Conservation (phyloP, 1,140 invertebrate genomes). For the Parasteatoda tepidariorum region DNA sequence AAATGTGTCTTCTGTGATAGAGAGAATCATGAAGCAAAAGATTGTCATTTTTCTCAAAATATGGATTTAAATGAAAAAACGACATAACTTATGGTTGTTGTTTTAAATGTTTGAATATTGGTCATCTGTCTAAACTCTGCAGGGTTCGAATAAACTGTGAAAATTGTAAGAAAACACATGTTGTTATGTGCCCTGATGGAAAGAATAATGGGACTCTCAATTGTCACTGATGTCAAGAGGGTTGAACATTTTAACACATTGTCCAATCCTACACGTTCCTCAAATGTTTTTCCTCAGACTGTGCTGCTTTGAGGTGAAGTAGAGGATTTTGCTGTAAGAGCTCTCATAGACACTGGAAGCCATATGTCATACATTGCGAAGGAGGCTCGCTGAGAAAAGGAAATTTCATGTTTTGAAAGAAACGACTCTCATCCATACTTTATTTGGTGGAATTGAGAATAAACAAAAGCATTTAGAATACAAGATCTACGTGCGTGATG, state of each 20-base stretch:
- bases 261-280: neutral
- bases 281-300: constrained; percentile 4
- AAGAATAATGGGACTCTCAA: neutral
- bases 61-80: neutral
- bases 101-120: neutral
- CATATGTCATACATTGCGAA: neutral
- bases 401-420: neutral
- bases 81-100: neutral
- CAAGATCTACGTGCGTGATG: neutral
- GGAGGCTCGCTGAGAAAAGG: neutral
- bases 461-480: neutral
- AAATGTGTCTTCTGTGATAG: neutral
- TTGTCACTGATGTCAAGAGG: neutral
- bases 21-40: neutral
- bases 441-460: no score
- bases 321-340: constrained; percentile 7
- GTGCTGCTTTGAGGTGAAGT: neutral
- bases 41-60: neutral
- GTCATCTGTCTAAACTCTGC: neutral
- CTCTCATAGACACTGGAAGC: neutral
- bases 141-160: neutral
- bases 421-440: neutral
- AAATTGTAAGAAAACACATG: neutral
- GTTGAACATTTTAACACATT: neutral
- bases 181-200: neutral